phyloP scores from a whole-genome alignment of 2,888 invertebrate genomes.

The Eulithis prunata region DNA sequence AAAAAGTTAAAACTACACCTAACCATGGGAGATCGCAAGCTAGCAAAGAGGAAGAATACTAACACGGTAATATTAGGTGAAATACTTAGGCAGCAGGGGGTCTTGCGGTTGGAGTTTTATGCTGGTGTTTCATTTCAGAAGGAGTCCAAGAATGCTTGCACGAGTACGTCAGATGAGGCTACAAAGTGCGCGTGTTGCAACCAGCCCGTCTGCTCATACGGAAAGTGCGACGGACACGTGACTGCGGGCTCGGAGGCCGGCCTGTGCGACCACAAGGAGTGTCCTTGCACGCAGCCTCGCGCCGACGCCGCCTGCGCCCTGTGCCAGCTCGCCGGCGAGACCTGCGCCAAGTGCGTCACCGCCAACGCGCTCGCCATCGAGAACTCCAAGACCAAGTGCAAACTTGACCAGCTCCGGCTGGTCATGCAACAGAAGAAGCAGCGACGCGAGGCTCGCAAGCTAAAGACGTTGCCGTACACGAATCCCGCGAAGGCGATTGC shows the following conservation, averaged over 20 bases:
- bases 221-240: slow-evolving; percentile 67
- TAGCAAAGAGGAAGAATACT: slow-evolving; percentile 25
- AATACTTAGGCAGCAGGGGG: slow-evolving; percentile 2
- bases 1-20: slow-evolving; percentile 24
- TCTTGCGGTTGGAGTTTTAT: background rate
- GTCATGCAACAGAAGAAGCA: slow-evolving; percentile 96
- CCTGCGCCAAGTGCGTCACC: slow-evolving; percentile 77
- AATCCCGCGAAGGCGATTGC: slow-evolving; percentile 90
- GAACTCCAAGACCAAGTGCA: slow-evolving; percentile 92
- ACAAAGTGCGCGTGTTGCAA: slow-evolving; percentile 64
- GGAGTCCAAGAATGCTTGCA: slow-evolving; percentile 67
- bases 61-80: slow-evolving; percentile 27
- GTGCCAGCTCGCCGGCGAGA: slow-evolving; percentile 53
- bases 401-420: slow-evolving; percentile 93
- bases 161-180: slow-evolving; percentile 52
- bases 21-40: slow-evolving; percentile 23
- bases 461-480: slow-evolving; percentile 87
- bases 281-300: slow-evolving; percentile 45
- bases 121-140: slow-evolving; percentile 57
- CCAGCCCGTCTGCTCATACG: slow-evolving; percentile 63
- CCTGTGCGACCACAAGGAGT: slow-evolving; percentile 28
- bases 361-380: slow-evolving; percentile 86
- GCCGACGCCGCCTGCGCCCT: slow-evolving; percentile 52
- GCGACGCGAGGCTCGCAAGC: slow-evolving; percentile 90
- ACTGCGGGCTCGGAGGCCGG: background rate